Base-by-base conservation (phyloP, 2,113 vertebrate genomes). In the Hassar affinis region DNA sequence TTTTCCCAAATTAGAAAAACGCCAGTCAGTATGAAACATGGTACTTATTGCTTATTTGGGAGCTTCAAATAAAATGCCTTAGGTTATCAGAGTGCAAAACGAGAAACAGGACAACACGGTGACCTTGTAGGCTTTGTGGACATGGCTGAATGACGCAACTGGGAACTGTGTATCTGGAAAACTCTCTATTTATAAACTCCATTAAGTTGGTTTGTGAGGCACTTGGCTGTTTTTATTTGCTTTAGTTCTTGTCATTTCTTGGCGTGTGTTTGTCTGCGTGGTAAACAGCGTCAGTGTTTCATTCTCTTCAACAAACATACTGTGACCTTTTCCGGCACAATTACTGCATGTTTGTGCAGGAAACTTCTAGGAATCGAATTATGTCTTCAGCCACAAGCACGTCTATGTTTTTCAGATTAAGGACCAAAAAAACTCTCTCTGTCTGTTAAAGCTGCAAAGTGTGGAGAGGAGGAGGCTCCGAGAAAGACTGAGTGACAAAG, bases 391-490 rank as follows among this genome's bases (percentile, higher is more conserved):
- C 15, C 18, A 33, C 22, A 27, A 38, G 38, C 18, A 61, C 42
- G 22, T 27, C 17, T 20, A 62, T 76, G 57, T 76, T 83, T 64
- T 76, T 59, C 30, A 62, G 45, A 49, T 82, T 30, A 18, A 25
- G 54, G 42, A 57, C 38, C 38, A 64, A 66, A 66, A 17, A 15
- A 33, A 20, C 6, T 78, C 42, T 66, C 11, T 51, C 33, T 74
- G 17, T 83, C 69, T 84, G 61, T 72, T n/a, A 27, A 87, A 99
- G 97, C 94, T 97, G 85, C 94, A 96, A 92, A 93, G 90, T 83
- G 86, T 98, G 82, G 91, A 84, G 75, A 88, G 86, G 82, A 78
- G 86, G 45, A 91, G 77, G 64, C 88, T 94, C 83, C 42, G 14
- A 8, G 71, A 89, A 86, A 90, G 90, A 0, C 93, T 98, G 79